Conservation (phyloP, 2,113 vertebrate species). For the Chloroceryle aenea region DNA sequence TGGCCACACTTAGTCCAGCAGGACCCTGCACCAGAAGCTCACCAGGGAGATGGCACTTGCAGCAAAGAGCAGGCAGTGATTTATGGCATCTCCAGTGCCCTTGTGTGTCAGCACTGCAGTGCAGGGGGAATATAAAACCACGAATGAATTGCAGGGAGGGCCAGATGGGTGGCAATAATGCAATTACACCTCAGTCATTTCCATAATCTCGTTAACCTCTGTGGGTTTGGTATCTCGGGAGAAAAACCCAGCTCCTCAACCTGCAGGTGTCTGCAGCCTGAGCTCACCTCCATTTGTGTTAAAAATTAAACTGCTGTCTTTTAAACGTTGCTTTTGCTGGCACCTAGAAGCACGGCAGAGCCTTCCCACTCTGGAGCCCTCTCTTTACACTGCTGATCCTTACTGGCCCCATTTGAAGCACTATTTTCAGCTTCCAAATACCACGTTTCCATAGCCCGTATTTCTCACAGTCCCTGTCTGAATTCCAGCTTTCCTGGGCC, state of each 20-base stretch:
- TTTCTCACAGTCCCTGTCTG: background rate
- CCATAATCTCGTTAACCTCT: constrained; percentile 56
- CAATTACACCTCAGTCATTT: constrained; percentile 43
- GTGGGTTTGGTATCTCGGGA: constrained; percentile 11
- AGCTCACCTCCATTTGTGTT: background rate
- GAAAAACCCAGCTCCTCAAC: constrained; percentile 1
- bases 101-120: background rate
- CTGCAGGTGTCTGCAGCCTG: constrained; percentile 40
- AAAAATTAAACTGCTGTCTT: constrained; percentile 7
- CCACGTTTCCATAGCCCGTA: background rate
- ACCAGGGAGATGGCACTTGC: background rate
- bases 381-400: background rate
- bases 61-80: background rate
- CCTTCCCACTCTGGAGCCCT: background rate
- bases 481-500: background rate
- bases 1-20: background rate
- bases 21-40: background rate
- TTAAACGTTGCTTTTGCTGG: background rate
- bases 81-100: constrained; percentile 17
- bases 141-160: background rate
- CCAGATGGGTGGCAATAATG: constrained; percentile 40
- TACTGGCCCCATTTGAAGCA: background rate
- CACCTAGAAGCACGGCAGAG: background rate
- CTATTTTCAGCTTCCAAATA: background rate
- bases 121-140: background rate